Base-by-base conservation (phyloP, 2,113 vertebrate species). In the Cheilinus undulatus region DNA sequence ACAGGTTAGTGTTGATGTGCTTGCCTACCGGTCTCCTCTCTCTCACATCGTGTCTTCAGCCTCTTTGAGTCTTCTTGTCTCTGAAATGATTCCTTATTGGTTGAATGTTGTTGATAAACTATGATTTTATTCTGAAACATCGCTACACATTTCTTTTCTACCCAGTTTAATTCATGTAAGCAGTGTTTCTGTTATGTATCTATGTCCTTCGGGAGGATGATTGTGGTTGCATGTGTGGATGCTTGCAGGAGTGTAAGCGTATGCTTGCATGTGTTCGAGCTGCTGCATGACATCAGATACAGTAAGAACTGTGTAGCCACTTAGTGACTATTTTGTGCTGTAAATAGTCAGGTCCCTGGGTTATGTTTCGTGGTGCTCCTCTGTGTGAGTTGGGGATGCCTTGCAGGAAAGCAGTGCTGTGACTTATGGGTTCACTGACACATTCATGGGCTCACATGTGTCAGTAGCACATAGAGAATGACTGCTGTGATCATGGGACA, bases 1-100 rank as follows among this genome's bases (percentile, higher is more conserved):
- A 92, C 95, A 96, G 96, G 95, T 96, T 82, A 86, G 96, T 95
- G 86, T 53, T 50, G 60, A 58, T 50, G 73, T 52, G 49, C 12
- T 72, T 54, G 51, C 10, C 73, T 85, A 28, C 30, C 62, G 65
- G 63, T 40, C 42, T 70, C 17, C 70, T 72, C 38, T 45, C 50
- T 78, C 80, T 59, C 48, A 74, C 59, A 54, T 36, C 24, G 54
- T 58, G 53, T 77, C 15, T 46, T 45, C 48, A 63, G 65, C 76
- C 20, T 76, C 11, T 42, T 59, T 60, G 54, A 34, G 4, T 77
- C 34, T 27, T 17, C 14, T 58, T 43, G 32, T n/a, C 66, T 40
- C 12, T 13, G 45, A 50, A 42, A 2, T 66, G 13, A 36, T 23
- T 60, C 30, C 22, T 42, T 7, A 34, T 72, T 76, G 22, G 64